Percentiles rank a stretch among this genome's conserved stretches.
These are phyloP conservation scores for Calcarius lapponicus DNA, from an alignment of 2,797 vertebrate genomes.

Conservation along the genomic window DNA sequence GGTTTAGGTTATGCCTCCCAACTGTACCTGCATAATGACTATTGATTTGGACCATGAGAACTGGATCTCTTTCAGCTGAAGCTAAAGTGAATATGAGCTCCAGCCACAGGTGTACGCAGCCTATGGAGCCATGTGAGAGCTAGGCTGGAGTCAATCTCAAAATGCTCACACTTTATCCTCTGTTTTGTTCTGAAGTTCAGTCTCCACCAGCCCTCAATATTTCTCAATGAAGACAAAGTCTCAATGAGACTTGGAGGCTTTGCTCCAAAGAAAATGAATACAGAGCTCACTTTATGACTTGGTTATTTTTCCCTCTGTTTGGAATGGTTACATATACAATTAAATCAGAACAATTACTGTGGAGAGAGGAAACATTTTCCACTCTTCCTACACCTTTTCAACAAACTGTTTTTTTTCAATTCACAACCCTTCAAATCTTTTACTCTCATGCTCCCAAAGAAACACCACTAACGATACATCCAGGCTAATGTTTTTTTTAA, in stretches of 20 bases:
- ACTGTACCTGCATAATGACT: no score
- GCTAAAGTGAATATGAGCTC: neutral
- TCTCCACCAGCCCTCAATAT: neutral
- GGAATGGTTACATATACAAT: neutral
- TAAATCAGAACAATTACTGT: neutral
- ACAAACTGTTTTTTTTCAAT: neutral
- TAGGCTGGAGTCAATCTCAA: neutral
- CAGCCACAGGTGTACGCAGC: neutral
- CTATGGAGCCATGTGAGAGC: neutral
- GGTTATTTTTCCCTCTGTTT: neutral
- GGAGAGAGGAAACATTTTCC: neutral
- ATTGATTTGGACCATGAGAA: neutral
- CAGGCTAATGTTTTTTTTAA: neutral
- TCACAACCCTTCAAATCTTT: neutral
- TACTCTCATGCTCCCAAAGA: neutral
- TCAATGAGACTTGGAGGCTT: neutral
- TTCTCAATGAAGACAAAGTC: neutral
- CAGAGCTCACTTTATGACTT: neutral
- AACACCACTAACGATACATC: neutral
- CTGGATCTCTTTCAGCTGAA: neutral
- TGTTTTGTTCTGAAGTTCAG: neutral
- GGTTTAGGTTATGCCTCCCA: neutral
- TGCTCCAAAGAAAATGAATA: neutral
- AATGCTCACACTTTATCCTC: neutral
- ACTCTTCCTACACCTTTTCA: neutral